Evolutionary conservation across 2,888 invertebrate genomes (phyloP), one percentile per base, ranked within the genome.

Genomic region (Diaperis boleti): DNA sequence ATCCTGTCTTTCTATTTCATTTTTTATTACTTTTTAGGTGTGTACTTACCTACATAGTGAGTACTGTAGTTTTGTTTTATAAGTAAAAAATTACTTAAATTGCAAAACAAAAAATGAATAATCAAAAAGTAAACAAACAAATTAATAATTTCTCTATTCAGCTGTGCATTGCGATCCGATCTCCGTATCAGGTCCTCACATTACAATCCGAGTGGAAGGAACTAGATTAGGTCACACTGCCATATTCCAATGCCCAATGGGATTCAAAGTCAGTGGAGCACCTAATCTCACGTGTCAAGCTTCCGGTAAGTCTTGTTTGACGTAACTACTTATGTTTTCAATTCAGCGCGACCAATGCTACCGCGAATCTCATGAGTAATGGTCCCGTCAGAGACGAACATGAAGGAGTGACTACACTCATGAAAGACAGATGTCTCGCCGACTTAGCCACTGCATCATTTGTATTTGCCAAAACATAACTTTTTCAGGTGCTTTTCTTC

Each of bases 201-300:
- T 92, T 67, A 87, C 87, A 15, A 87, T 90, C 70, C 87, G 89
- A 72, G 86, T 91, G 33, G 92, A 93, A 79, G 94, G 94, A 35
- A 87, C 88, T 45, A 86, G 89, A 70, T 85, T 95, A 70, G 94
- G 94, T 10, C 91, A 94, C 76, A 87, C 84, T 61, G 89, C 90
- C 3, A 84, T 87, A 71, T 93, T 92, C 80, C 88, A 89, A 73
- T 96, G 96, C 80, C 90, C 91, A 60, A 84, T 88, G 7, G 95
- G 95, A 17, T 94, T 88, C 81, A 87, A 88, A 68, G 86, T 95
- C 55, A 87, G 90, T 68, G 96, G 95, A 4, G 85, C 89, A 1
- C 85, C 89, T 35, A 89, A 91, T 73, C 86, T 95, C 67, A 91
- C 91, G 31, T 96, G 95, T 79, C 90, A 91, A 82, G 90, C 90